These are phyloP conservation scores for Entelurus aequoreus DNA, from an alignment of 2,113 vertebrate species.

Conservation along the genomic window DNA sequence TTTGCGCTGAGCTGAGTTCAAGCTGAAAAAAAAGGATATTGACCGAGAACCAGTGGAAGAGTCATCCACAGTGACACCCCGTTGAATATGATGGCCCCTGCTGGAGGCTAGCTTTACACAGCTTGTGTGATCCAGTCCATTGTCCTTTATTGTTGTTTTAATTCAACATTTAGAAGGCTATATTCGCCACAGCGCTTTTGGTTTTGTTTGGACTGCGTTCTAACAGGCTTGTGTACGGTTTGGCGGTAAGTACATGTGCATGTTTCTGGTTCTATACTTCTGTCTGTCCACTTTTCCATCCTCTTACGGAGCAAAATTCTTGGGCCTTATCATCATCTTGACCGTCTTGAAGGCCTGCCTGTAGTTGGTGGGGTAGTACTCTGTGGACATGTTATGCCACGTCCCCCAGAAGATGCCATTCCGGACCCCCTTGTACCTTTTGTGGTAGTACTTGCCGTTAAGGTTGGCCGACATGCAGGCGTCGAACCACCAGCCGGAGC, in stretches of 20 bases:
- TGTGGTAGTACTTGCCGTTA: conserved; percentile 93
- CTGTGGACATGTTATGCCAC: conserved; percentile 79
- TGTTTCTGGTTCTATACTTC: conserved; percentile 6
- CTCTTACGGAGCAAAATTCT: conserved; percentile 77
- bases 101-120: conserved; percentile 40
- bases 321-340: conserved; percentile 95
- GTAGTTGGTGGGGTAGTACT: conserved; percentile 75
- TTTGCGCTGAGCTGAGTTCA: conserved; percentile 40
- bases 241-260: conserved; percentile 26
- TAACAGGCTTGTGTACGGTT: conserved; percentile 28
- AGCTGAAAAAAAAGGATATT: conserved; percentile 32
- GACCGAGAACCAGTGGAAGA: conserved; percentile 41
- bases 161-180: conserved; percentile 43
- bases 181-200: conserved; percentile 24
- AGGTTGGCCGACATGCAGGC: conserved; percentile 95
- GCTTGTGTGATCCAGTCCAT: conserved; percentile 41
- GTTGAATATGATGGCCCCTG: conserved; percentile 39
- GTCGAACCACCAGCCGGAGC: conserved; percentile 98
- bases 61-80: conserved; percentile 35
- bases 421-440: conserved; percentile 86
- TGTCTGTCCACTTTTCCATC: conserved; percentile 5
- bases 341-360: conserved; percentile 84
- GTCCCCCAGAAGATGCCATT: conserved; percentile 97
- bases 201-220: conserved; percentile 39
- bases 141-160: conserved; percentile 47